A percentile compares a stretch with the other conserved stretches of the same genome.
Conservation (phyloP, 2,888 invertebrate genomes). For the Nymphalis c-album region DNA sequence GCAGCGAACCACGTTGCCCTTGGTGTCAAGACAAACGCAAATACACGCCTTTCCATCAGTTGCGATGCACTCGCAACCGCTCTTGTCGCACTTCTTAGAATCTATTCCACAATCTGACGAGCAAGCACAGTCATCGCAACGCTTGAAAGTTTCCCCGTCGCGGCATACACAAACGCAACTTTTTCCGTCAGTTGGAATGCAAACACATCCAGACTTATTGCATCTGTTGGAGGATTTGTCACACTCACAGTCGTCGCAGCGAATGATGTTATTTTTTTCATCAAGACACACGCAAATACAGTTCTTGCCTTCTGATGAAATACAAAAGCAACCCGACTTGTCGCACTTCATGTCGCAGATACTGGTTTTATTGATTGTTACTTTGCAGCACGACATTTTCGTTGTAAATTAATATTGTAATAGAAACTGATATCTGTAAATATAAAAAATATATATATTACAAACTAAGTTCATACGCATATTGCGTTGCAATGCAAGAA, state of each 20-base stretch:
- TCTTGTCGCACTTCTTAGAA: background rate
- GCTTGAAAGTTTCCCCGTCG: background rate
- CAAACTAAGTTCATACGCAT: background rate
- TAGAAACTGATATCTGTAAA: background rate
- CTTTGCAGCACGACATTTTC: slow-evolving; percentile 6
- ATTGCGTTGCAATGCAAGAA: too few relatives aligned
- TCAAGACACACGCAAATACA: background rate
- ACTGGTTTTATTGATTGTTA: background rate
- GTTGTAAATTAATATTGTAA: background rate
- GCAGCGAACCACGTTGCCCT: background rate
- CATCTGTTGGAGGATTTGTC: background rate
- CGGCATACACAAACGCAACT: background rate
- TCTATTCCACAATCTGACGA: background rate
- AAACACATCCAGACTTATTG: background rate
- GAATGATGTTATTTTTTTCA: background rate
- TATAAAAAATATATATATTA: background rate
- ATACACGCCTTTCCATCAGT: slow-evolving; percentile 1
- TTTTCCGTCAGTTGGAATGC: slow-evolving; percentile 1
- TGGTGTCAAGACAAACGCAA: background rate
- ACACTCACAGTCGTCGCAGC: slow-evolving; percentile 2
- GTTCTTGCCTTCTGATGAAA: background rate
- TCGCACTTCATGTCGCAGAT: slow-evolving; percentile 6
- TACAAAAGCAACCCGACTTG: background rate
- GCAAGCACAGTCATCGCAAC: slow-evolving; percentile 5
- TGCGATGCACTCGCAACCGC: background rate